A percentile compares a stretch with the other conserved stretches of the same genome.
These are phyloP conservation scores for Sesamia nonagrioides DNA, from an alignment of 1,140 invertebrate species.

Conservation along the genomic window DNA sequence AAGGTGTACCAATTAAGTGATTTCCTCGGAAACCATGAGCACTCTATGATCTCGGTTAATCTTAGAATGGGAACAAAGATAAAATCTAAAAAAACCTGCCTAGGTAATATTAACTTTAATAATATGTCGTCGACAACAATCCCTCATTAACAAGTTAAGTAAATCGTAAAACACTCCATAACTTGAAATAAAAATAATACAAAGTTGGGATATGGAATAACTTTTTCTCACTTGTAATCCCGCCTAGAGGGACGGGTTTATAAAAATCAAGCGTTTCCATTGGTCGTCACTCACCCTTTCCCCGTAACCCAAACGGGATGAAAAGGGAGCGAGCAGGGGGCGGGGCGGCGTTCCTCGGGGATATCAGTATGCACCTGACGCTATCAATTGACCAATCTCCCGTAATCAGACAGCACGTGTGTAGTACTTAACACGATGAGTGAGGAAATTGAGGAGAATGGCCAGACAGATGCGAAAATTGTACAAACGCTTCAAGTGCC, in stretches of 20 bases:
- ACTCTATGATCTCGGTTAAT: too few relatives aligned
- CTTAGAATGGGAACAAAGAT: too few relatives aligned
- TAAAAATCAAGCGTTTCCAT: slow-evolving; percentile 56
- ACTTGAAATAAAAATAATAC: not conserved
- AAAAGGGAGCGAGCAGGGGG: slow-evolving; percentile 60
- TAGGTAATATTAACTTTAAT: too few relatives aligned
- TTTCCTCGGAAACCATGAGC: too few relatives aligned
- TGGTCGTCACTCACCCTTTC: slow-evolving; percentile 69
- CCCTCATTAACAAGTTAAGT: too few relatives aligned
- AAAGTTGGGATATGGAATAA: slow-evolving; percentile 28
- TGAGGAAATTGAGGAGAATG: slow-evolving; percentile 55
- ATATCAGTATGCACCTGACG: slow-evolving; percentile 69
- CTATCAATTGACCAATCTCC: slow-evolving; percentile 73
- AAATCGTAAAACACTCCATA: too few relatives aligned
- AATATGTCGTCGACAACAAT: too few relatives aligned
- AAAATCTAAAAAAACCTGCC: too few relatives aligned
- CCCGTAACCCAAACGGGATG: slow-evolving; percentile 61
- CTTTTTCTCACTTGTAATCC: slow-evolving; percentile 52
- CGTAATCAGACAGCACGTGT: slow-evolving; percentile 66
- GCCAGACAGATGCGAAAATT: slow-evolving; percentile 53
- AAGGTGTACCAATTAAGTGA: too few relatives aligned
- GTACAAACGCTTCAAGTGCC: slow-evolving; percentile 71
- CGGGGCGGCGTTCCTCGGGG: slow-evolving; percentile 65
- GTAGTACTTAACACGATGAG: slow-evolving; percentile 58
- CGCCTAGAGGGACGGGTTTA: slow-evolving; percentile 69